A percentile compares a stretch with the other conserved stretches of the same genome.
Conservation (phyloP, 2,113 vertebrate genomes). For the Xenus cinereus region DNA sequence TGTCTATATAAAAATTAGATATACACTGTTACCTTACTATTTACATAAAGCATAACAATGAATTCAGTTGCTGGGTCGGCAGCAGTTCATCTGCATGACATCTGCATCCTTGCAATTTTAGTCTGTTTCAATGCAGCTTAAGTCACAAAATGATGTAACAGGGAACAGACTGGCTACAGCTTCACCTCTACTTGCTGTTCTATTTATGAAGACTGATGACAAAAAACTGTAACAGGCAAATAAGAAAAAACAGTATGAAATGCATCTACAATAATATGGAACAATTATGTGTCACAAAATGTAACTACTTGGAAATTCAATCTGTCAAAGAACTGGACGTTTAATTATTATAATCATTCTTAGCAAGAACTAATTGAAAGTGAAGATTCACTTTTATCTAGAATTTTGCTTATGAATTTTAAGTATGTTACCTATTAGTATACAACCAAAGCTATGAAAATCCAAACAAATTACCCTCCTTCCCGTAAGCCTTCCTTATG, state of each 20-base stretch:
- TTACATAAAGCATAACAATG: slow-evolving; percentile 29
- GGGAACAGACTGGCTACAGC: background rate
- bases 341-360: slow-evolving; percentile 63
- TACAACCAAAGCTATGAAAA: slow-evolving; percentile 49
- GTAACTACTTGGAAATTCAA: slow-evolving; percentile 47
- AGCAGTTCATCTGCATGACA: slow-evolving; percentile 11
- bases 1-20: slow-evolving; percentile 28
- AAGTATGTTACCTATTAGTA: slow-evolving; percentile 44
- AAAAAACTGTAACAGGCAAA: slow-evolving; percentile 36
- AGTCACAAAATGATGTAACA: background rate
- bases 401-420: slow-evolving; percentile 48
- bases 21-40: background rate
- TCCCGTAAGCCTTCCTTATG: slow-evolving; percentile 11
- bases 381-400: slow-evolving; percentile 55
- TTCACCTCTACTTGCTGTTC: slow-evolving; percentile 40
- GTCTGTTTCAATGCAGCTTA: background rate
- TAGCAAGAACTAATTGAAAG: slow-evolving; percentile 61
- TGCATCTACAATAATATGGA: slow-evolving; percentile 47
- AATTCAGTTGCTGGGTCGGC: slow-evolving; percentile 30
- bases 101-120: background rate
- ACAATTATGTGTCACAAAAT: slow-evolving; percentile 58
- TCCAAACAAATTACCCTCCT: slow-evolving; percentile 34
- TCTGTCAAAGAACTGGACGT: slow-evolving; percentile 54
- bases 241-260: slow-evolving; percentile 32
- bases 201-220: slow-evolving; percentile 19